Evolutionary conservation across 2,888 invertebrate genomes (phyloP), one percentile per base, ranked within the genome.

Genomic region (Pyralis farinalis): DNA sequence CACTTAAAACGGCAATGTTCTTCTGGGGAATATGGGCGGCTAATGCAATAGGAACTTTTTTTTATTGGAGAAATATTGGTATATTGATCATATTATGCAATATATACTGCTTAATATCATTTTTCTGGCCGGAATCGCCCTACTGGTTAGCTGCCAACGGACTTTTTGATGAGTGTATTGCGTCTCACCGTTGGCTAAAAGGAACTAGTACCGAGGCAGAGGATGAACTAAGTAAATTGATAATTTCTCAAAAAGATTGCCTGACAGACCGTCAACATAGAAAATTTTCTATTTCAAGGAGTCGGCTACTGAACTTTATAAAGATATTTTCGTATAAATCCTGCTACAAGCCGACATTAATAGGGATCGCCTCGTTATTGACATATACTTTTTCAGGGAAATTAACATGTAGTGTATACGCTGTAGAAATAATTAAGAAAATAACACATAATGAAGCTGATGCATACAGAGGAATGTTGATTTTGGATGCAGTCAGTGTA

Each of bases 121-220:
- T 42, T 40, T 36, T 51, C 34, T 49, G 46, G 40, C 43, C 44
- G 9, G 45, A 53, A 48, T 55, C 48, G 37, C 42, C 47, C 30
- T 61, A 57, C 46, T 56, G 53, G 53, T 38, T 42, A 21, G 47
- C 43, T 22, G 52, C 43, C 33, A 52, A 56, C 48, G 46, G 37
- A 44, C 42, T 49, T 35, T 55, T 45, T 34, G 35, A 53, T 7
- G 50, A 62, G 43, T 59, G 58, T 39, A 51, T 42, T 37, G 41
- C 47, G 36, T 50, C 51, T 33, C 58, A 62, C 50, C 43, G 46
- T 37, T 55, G 52, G 53, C 40, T 58, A 40, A 55, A 59, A 49
- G 51, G 53, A 37, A 52, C 41, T 37, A 49, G 52, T 40, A 43
- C 40, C 12, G 39, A 52, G 37, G 53, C 48, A 4, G 44, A 53